A percentile compares a stretch with the other conserved stretches of the same genome.
Evolutionary conservation across 1,140 invertebrate species (phyloP).

Genomic region (Helicorthomorpha holstii): DNA sequence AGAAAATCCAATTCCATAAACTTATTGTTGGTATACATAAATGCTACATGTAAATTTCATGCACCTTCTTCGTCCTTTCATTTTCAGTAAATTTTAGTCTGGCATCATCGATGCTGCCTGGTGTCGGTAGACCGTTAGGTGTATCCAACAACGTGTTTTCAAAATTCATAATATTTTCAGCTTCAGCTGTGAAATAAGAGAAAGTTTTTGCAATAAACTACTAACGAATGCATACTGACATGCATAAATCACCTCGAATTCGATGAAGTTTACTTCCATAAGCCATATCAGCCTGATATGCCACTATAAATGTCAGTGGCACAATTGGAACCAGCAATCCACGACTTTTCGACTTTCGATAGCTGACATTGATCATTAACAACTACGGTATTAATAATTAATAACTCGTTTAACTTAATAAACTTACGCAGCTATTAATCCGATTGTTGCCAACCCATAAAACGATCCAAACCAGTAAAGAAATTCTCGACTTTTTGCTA

Average conservation of each 20-base stretch:
- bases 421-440: slow-evolving; percentile 39
- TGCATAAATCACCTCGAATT: slow-evolving; percentile 38
- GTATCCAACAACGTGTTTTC: slow-evolving; percentile 43
- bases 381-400: slow-evolving; percentile 2
- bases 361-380: slow-evolving; percentile 33
- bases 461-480: slow-evolving; percentile 53
- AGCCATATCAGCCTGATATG: slow-evolving; percentile 53
- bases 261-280: slow-evolving; percentile 57
- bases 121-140: slow-evolving; percentile 48
- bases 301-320: slow-evolving; percentile 47
- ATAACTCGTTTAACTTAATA: not conserved
- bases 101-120: slow-evolving; percentile 44
- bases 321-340: slow-evolving; percentile 41
- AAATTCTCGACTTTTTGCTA: slow-evolving; percentile 48
- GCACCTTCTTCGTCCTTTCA: slow-evolving; percentile 25
- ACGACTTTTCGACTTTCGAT: slow-evolving; percentile 37
- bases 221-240: not conserved
- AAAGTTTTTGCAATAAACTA: too few species aligned
- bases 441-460: slow-evolving; percentile 36
- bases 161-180: slow-evolving; percentile 57
- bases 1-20: too few species aligned
- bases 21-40: too few species aligned
- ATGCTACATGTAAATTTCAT: slow-evolving; percentile 20
- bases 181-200: slow-evolving; percentile 40
- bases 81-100: slow-evolving; percentile 42